phyloP scores from a whole-genome alignment of 2,888 invertebrate genomes.

The Himalopsyche anomala region DNA sequence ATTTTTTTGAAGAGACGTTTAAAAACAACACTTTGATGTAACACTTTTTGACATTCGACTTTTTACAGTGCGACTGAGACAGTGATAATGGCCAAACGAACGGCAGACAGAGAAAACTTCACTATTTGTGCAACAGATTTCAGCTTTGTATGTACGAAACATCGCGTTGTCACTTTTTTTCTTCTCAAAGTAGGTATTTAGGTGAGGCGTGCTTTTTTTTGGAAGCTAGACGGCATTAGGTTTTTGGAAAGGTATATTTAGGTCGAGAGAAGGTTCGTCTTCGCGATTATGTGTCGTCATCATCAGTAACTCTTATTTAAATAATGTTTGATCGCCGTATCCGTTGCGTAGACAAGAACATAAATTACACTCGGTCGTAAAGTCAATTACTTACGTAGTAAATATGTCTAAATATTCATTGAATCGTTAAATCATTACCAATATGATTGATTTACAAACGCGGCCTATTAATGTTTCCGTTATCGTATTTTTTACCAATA shows the following conservation, averaged over 20 bases:
- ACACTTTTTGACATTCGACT: constrained; percentile 26
- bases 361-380: not conserved
- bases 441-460: not conserved
- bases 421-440: not conserved
- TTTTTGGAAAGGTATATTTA: constrained; percentile 30
- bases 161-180: constrained; percentile 19
- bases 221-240: not conserved
- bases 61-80: not conserved
- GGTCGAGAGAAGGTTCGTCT: constrained; percentile 6
- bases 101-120: not conserved
- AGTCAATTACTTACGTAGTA: not conserved
- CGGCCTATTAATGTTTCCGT: too few species aligned
- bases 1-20: not conserved
- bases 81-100: not conserved
- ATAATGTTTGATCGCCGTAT: not conserved
- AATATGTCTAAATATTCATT: constrained; percentile 22
- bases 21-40: not conserved
- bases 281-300: not conserved
- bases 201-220: constrained; percentile 42
- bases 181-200: constrained; percentile 49
- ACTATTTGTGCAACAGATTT: constrained; percentile 10
- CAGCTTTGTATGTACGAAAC: constrained; percentile 1
- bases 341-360: not conserved
- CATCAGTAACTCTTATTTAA: constrained; percentile 1
- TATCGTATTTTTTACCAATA: too few species aligned